phyloP scores from a whole-genome alignment of 1,140 invertebrate genomes.

The Drosophila miranda region DNA sequence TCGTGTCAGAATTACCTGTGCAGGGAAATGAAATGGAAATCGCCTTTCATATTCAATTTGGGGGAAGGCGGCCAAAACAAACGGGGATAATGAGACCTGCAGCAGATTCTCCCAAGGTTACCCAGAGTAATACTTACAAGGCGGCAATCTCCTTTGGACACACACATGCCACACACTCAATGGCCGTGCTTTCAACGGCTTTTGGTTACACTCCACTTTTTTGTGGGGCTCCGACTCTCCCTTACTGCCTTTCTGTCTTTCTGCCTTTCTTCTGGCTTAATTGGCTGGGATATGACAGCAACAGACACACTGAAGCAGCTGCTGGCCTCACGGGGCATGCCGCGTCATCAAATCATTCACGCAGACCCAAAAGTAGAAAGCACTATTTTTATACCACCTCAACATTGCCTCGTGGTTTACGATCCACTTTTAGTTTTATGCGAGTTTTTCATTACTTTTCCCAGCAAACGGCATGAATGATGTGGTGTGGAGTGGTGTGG shows the following conservation, averaged over 20 bases:
- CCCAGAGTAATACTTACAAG: slow-evolving; percentile 13
- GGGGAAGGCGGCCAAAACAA: slow-evolving; percentile 39
- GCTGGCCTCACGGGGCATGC: slow-evolving; percentile 14
- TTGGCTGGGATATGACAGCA: slow-evolving; percentile 64
- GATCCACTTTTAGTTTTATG: slow-evolving; percentile 47
- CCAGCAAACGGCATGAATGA: slow-evolving; percentile 38
- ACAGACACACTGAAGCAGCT: slow-evolving; percentile 5
- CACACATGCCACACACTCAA: slow-evolving; percentile 5
- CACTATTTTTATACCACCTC: slow-evolving; percentile 33
- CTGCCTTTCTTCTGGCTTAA: slow-evolving; percentile 57
- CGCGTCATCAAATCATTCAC: slow-evolving; percentile 50
- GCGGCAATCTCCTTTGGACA: slow-evolving; percentile 8
- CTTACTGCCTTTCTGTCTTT: slow-evolving; percentile 15
- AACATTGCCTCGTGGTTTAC: slow-evolving; percentile 21
- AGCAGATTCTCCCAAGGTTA: slow-evolving; percentile 16
- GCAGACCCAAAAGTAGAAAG: slow-evolving; percentile 13
- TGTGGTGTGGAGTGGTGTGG: slow-evolving; percentile 4
- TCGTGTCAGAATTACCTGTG: too few species aligned
- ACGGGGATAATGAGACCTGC: slow-evolving; percentile 61
- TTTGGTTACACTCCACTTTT: slow-evolving; percentile 27
- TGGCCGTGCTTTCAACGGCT: slow-evolving; percentile 8
- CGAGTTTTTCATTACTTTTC: slow-evolving; percentile 50
- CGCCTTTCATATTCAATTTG: slow-evolving; percentile 62
- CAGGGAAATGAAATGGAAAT: slow-evolving; percentile 36
- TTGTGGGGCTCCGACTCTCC: slow-evolving; percentile 21